Percentiles rank a stretch among this genome's conserved stretches.
These are phyloP conservation scores for Arenaria interpres DNA, from an alignment of 2,113 vertebrate species.

Conservation along the genomic window DNA sequence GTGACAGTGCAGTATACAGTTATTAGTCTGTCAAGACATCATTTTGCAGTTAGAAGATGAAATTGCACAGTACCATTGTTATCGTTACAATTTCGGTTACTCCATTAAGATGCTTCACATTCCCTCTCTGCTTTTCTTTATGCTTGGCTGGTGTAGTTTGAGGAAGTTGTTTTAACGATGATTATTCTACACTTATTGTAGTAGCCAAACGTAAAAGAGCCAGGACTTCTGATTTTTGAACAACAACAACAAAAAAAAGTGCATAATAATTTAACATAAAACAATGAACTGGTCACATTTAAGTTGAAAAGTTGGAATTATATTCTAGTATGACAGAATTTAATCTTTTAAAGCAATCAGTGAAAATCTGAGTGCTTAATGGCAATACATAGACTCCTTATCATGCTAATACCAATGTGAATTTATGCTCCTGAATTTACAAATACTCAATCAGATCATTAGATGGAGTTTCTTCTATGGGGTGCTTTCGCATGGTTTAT, in stretches of 20 bases:
- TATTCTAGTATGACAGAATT: background rate
- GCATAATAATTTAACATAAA: background rate
- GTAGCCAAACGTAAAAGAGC: background rate
- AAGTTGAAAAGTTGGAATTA: background rate
- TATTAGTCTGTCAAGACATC: conserved; percentile 14
- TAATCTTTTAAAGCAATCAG: background rate
- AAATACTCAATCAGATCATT: background rate
- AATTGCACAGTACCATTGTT: background rate
- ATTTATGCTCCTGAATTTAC: background rate
- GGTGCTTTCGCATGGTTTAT: background rate
- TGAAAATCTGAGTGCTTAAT: background rate
- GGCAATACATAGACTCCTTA: background rate
- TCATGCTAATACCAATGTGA: background rate
- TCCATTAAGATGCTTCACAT: background rate
- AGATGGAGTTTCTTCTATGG: background rate
- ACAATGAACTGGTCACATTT: background rate
- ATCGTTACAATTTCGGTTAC: background rate
- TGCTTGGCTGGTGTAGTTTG: background rate
- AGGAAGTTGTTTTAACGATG: background rate
- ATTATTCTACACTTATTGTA: background rate
- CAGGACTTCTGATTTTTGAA: background rate
- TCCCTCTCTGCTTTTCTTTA: background rate
- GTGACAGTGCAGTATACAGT: background rate
- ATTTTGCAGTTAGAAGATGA: background rate
- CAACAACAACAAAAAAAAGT: no score